Evolutionary conservation across 2,113 vertebrate genomes (phyloP).

Genomic region (Dicentrarchus labrax): DNA sequence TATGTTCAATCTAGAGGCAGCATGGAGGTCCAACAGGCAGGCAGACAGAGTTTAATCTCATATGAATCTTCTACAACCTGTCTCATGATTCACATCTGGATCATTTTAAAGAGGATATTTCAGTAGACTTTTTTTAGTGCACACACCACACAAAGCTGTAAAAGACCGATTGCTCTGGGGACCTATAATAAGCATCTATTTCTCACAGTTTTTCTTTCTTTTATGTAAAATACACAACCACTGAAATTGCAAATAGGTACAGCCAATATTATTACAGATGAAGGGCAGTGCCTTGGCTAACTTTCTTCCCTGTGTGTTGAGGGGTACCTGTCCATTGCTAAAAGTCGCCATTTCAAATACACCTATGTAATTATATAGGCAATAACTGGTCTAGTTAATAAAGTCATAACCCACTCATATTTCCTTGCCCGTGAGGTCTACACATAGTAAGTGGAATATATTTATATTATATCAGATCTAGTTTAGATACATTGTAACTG

Average conservation of each 20-base stretch:
- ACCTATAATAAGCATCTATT: background rate
- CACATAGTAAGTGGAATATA: no score
- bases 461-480: no score
- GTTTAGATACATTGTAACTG: no score
- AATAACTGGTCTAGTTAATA: no score
- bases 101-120: conserved; percentile 31
- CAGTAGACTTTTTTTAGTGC: background rate
- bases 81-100: conserved; percentile 57
- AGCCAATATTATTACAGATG: background rate
- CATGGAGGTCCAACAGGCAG: conserved; percentile 18
- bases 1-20: conserved; percentile 14
- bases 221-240: background rate
- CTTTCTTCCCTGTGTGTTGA: background rate
- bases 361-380: background rate
- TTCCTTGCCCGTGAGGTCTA: no score
- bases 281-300: background rate
- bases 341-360: no score
- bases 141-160: background rate
- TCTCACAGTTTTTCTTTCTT: background rate
- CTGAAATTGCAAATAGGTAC: background rate
- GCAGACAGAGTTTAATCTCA: conserved; percentile 25
- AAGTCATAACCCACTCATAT: no score
- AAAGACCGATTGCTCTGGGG: background rate
- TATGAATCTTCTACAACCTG: conserved; percentile 1
- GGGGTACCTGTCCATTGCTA: background rate